Percentiles rank a stretch among this genome's conserved stretches.
phyloP scores from a whole-genome alignment of 2,888 invertebrate species.

The Leptogaster cylindrica region DNA sequence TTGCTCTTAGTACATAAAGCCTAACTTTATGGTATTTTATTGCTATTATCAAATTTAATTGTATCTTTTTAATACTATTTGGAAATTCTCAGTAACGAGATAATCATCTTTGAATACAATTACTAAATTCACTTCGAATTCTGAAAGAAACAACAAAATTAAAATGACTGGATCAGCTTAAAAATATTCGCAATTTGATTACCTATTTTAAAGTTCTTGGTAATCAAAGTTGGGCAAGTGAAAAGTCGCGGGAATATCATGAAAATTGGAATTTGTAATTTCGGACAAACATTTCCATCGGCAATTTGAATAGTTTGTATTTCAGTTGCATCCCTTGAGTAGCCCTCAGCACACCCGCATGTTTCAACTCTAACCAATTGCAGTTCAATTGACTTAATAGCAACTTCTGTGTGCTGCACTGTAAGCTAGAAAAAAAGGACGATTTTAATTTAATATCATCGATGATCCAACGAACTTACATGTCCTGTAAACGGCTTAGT shows the following conservation, averaged over 20 bases:
- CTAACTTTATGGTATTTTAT: too few species aligned
- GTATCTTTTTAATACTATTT: conserved; percentile 56
- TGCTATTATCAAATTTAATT: too few species aligned
- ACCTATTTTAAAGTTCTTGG: conserved; percentile 95
- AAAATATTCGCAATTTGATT: too few species aligned
- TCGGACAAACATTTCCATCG: conserved; percentile 85
- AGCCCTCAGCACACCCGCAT: conserved; percentile 91
- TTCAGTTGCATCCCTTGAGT: conserved; percentile 94
- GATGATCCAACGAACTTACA: conserved; percentile 61
- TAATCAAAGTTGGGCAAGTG: conserved; percentile 89
- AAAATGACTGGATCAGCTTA: too few species aligned
- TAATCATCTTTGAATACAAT: conserved; percentile 93
- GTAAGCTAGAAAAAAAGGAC: conserved; percentile 65
- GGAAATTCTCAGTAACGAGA: conserved; percentile 93
- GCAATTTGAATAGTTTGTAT: conserved; percentile 98
- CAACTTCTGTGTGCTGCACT: conserved; percentile 80
- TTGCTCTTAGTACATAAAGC: too few species aligned
- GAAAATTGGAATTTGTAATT: conserved; percentile 85
- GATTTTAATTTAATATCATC: background rate
- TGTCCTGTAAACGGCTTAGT: conserved; percentile 88
- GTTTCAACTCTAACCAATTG: conserved; percentile 95
- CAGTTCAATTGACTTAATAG: conserved; percentile 90
- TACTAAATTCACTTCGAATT: conserved; percentile 93
- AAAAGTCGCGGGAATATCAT: conserved; percentile 96
- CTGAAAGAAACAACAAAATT: conserved; percentile 66